Evolutionary conservation across 2,797 vertebrate genomes (phyloP).

Genomic region (Pristis pectinata): DNA sequence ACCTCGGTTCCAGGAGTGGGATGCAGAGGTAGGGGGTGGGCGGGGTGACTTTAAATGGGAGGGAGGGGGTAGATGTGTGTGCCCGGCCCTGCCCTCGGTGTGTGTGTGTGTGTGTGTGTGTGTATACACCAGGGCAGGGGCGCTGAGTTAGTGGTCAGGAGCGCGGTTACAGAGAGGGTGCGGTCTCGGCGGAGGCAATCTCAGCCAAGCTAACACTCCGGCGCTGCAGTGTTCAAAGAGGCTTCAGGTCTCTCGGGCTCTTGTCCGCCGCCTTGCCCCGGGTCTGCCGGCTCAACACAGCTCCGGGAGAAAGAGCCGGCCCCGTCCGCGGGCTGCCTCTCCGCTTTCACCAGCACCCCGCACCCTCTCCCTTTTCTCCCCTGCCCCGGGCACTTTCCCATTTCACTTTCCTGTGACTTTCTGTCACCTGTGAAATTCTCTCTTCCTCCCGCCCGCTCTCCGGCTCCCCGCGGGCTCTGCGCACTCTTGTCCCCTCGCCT

Average conservation of each 20-base stretch:
- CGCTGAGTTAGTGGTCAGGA: not conserved
- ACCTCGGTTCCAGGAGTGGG: not conserved
- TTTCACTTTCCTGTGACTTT: not conserved
- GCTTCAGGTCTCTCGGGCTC: not conserved
- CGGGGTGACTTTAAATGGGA: not conserved
- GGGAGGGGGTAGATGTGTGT: not conserved
- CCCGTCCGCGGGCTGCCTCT: not conserved
- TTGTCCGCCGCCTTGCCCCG: not conserved
- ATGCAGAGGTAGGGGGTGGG: not conserved
- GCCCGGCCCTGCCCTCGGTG: not conserved
- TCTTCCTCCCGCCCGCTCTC: not conserved
- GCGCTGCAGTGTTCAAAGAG: not conserved
- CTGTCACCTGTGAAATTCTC: not conserved
- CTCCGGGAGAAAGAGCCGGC: too few relatives aligned
- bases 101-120: not conserved
- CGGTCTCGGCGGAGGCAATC: not conserved
- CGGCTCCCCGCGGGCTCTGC: too few relatives aligned
- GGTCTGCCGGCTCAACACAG: not conserved
- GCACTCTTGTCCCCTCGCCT: not conserved
- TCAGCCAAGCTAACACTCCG: not conserved
- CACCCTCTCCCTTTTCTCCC: not conserved
- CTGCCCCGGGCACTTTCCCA: not conserved
- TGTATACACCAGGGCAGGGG: not conserved
- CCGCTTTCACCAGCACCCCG: not conserved
- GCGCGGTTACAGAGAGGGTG: constrained; percentile 9